Evolutionary conservation across 2,888 invertebrate species (phyloP).

Genomic region (Biston stratarius): DNA sequence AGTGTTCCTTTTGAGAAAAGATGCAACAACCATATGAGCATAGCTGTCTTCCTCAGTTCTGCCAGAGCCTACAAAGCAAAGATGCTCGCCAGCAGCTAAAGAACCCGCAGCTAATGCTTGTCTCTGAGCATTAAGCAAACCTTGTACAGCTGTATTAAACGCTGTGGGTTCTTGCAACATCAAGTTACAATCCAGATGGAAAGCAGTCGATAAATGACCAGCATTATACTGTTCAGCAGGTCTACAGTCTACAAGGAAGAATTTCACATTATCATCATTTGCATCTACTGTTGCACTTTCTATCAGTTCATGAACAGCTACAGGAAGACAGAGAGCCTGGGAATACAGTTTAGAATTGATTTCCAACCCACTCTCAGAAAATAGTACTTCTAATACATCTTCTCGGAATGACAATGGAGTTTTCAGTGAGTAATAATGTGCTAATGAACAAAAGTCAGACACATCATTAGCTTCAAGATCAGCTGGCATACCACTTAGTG

Average conservation of each 20-base stretch:
- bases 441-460: conserved; percentile 97
- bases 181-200: conserved; percentile 98
- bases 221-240: conserved; percentile 98
- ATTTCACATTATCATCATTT: conserved; percentile 90
- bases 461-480: conserved; percentile 97
- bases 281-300: conserved; percentile 91
- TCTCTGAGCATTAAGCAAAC: conserved; percentile 94
- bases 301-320: conserved; percentile 97
- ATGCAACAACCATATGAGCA: conserved; percentile 99
- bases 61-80: conserved; percentile 97
- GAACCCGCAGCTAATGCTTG: conserved; percentile 95
- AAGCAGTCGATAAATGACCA: conserved; percentile 98
- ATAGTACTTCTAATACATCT: conserved; percentile 90
- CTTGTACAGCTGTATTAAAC: conserved; percentile 97
- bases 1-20: conserved; percentile 97
- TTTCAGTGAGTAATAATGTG: conserved; percentile 97
- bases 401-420: conserved; percentile 97
- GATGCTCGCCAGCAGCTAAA: conserved; percentile 94
- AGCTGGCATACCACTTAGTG: conserved; percentile 91
- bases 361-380: conserved; percentile 84
- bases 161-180: conserved; percentile 98
- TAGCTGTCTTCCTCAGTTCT: conserved; percentile 97
- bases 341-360: conserved; percentile 88
- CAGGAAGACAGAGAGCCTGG: conserved; percentile 97
- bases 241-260: conserved; percentile 98